Percentiles rank a stretch among this genome's conserved stretches.
Evolutionary conservation across 2,113 vertebrate genomes (phyloP).

Genomic region (Jacana jacana): DNA sequence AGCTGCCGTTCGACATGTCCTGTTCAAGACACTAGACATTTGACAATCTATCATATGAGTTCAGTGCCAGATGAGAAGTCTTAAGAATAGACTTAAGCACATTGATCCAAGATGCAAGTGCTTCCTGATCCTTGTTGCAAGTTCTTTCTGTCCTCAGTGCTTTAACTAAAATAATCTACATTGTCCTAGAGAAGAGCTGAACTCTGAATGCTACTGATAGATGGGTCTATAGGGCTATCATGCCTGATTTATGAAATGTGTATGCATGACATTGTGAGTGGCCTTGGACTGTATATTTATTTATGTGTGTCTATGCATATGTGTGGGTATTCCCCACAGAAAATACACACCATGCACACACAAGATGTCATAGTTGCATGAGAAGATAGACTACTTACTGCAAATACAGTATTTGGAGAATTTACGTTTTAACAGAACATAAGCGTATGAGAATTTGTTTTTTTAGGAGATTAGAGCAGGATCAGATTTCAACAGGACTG

Average conservation of each 20-base stretch:
- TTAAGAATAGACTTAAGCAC: not conserved
- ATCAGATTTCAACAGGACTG: constrained; percentile 32
- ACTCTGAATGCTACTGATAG: not conserved
- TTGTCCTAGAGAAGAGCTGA: not conserved
- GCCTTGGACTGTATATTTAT: not conserved
- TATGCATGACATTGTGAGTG: not conserved
- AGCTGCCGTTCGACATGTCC: not conserved
- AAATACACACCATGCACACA: not conserved
- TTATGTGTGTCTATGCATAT: not conserved
- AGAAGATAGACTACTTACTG: not conserved
- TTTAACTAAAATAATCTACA: not conserved
- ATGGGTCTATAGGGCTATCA: not conserved
- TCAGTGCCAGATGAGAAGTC: not conserved
- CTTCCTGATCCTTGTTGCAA: not conserved
- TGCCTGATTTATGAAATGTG: not conserved
- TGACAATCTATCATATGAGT: not conserved
- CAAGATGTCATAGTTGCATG: not conserved
- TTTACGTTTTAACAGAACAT: constrained; percentile 20
- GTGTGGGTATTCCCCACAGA: not conserved
- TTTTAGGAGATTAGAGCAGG: constrained; percentile 27
- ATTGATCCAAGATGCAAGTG: not conserved
- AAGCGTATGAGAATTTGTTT: not conserved
- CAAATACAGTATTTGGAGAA: not conserved
- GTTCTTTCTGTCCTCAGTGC: not conserved
- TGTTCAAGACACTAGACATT: not conserved